phyloP scores from a whole-genome alignment of 2,888 invertebrate genomes.

The Anodontia alba region DNA sequence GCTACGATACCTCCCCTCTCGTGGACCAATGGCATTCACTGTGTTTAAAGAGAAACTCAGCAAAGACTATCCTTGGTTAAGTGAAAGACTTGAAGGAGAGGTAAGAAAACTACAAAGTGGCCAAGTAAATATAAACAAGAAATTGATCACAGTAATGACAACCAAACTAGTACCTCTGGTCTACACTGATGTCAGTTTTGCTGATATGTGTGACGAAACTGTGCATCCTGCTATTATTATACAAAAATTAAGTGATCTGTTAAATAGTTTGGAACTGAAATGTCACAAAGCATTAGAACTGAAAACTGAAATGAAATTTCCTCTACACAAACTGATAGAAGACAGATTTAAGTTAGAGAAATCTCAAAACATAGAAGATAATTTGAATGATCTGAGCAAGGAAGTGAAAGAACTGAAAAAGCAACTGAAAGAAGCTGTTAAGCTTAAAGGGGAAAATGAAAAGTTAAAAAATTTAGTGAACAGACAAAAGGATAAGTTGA shows the following conservation, averaged over 20 bases:
- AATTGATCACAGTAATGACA: constrained; percentile 43
- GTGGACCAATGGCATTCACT: constrained; percentile 72
- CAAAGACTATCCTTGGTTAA: constrained; percentile 74
- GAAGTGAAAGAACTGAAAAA: constrained; percentile 58
- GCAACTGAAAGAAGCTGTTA: constrained; percentile 46
- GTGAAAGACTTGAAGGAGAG: constrained; percentile 63
- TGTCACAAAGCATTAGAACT: constrained; percentile 53
- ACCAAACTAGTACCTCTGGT: constrained; percentile 51
- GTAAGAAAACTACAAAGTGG: constrained; percentile 54
- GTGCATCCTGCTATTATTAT: constrained; percentile 55
- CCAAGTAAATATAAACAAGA: constrained; percentile 50
- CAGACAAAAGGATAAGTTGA: constrained; percentile 69
- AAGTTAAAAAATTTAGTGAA: constrained; percentile 62
- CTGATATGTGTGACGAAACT: constrained; percentile 44
- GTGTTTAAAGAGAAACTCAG: constrained; percentile 70
- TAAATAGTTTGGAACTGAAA: constrained; percentile 48
- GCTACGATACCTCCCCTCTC: constrained; percentile 68
- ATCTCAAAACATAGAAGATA: constrained; percentile 19
- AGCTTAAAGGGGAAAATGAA: constrained; percentile 65
- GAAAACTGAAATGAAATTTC: constrained; percentile 43
- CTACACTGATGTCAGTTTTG: constrained; percentile 25
- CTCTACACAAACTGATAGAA: constrained; percentile 64
- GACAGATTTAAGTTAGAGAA: constrained; percentile 55
- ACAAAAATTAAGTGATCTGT: constrained; percentile 51
- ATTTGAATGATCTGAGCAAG: constrained; percentile 44